Evolutionary conservation across 2,888 invertebrate genomes (phyloP).

Genomic region (Leptogaster cylindrica): DNA sequence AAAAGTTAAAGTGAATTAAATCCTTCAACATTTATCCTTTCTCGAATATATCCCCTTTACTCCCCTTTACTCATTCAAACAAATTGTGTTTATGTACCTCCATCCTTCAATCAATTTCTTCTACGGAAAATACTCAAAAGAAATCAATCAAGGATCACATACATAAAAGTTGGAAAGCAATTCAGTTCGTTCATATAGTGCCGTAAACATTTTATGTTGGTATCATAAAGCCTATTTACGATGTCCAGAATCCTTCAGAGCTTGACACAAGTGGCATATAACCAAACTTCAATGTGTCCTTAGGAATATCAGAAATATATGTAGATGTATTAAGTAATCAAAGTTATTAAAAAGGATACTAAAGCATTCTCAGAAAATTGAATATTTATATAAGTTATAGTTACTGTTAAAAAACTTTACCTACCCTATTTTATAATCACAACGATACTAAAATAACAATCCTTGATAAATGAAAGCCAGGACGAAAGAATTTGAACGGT

Average conservation of each 20-base stretch:
- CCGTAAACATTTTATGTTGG: neutral
- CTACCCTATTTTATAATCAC: neutral
- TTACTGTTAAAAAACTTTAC: neutral
- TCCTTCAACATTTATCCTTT: no score
- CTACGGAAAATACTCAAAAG: neutral
- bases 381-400: neutral
- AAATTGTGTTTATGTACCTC: neutral
- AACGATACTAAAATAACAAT: neutral
- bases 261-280: constrained; percentile 5
- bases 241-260: neutral
- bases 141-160: constrained; percentile 2
- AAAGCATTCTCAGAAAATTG: neutral
- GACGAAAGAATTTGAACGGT: constrained; percentile 4
- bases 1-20: no score
- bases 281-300: no score
- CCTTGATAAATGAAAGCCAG: neutral
- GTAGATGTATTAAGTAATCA: no score
- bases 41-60: no score
- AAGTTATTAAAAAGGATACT: no score
- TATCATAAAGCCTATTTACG: constrained; percentile 2
- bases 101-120: neutral
- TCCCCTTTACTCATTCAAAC: no score
- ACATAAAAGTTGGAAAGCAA: no score
- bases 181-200: no score
- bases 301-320: no score